phyloP scores from a whole-genome alignment of 35 echinoderm and acorn worm genomes.

The Heliocidaris tuberculata region DNA sequence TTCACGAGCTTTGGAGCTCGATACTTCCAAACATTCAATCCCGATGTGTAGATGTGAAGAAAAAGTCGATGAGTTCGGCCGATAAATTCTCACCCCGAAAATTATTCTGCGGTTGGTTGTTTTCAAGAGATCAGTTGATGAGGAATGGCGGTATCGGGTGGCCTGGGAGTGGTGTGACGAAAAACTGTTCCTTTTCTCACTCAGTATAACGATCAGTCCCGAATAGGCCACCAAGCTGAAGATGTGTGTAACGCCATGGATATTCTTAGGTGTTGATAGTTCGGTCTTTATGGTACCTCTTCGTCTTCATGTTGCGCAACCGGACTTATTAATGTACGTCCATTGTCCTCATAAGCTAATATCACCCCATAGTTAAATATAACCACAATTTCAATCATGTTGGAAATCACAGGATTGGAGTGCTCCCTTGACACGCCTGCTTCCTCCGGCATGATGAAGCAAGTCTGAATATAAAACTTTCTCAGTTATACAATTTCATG shows the following conservation, averaged over 20 bases:
- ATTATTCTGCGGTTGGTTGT: neutral
- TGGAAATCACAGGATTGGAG: neutral
- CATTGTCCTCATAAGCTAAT: neutral
- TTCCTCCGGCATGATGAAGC: neutral
- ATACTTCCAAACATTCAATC: neutral
- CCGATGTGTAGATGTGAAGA: neutral
- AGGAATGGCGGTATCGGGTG: neutral
- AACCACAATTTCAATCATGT: neutral
- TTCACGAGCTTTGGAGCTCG: neutral
- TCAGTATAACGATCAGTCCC: neutral
- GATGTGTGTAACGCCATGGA: neutral
- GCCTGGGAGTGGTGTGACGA: neutral
- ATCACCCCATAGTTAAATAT: neutral
- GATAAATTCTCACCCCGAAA: neutral
- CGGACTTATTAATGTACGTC: neutral
- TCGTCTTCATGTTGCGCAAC: neutral
- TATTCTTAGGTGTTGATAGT: neutral
- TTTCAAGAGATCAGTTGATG: conserved; percentile 2
- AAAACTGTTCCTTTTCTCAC: neutral
- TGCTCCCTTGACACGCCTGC: neutral
- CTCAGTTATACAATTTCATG: neutral
- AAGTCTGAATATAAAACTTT: neutral
- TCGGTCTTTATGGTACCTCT: neutral
- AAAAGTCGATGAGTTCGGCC: neutral
- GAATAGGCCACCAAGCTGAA: neutral